phyloP scores from a whole-genome alignment of 1,140 invertebrate species.

The Zaprionus davidi region DNA sequence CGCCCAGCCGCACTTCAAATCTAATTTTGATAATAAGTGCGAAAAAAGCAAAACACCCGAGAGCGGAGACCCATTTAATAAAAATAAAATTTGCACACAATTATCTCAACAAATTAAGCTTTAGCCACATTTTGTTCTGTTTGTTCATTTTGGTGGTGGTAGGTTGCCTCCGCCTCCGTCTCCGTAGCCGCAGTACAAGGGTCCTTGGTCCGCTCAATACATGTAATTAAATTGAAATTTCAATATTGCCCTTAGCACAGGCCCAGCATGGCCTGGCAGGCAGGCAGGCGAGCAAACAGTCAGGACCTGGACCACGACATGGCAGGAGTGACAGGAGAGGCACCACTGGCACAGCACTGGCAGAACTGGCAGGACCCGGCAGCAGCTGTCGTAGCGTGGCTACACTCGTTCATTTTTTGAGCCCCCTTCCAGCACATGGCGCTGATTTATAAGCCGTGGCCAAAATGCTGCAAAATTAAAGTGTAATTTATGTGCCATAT shows the following conservation, averaged over 20 bases:
- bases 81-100: slow-evolving; percentile 80
- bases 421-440: slow-evolving; percentile 37
- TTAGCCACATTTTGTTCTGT: slow-evolving; percentile 57
- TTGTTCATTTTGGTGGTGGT: slow-evolving; percentile 65
- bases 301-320: not conserved
- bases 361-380: not conserved
- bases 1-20: slow-evolving; percentile 65
- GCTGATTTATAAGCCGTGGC: slow-evolving; percentile 80
- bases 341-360: not conserved
- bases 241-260: slow-evolving; percentile 72
- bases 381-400: slow-evolving; percentile 49
- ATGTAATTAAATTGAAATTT: slow-evolving; percentile 83
- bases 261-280: not conserved
- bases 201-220: slow-evolving; percentile 49
- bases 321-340: not conserved
- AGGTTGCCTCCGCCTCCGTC: not conserved
- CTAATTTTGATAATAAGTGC: slow-evolving; percentile 78
- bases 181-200: not conserved
- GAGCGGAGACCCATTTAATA: slow-evolving; percentile 75
- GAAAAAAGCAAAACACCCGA: slow-evolving; percentile 34
- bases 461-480: slow-evolving; percentile 83
- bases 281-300: not conserved
- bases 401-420: slow-evolving; percentile 52
- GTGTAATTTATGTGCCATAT: slow-evolving; percentile 76
- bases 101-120: slow-evolving; percentile 82